Evolutionary conservation across 2,888 invertebrate species (phyloP).

Genomic region (Dendrolimus pini): DNA sequence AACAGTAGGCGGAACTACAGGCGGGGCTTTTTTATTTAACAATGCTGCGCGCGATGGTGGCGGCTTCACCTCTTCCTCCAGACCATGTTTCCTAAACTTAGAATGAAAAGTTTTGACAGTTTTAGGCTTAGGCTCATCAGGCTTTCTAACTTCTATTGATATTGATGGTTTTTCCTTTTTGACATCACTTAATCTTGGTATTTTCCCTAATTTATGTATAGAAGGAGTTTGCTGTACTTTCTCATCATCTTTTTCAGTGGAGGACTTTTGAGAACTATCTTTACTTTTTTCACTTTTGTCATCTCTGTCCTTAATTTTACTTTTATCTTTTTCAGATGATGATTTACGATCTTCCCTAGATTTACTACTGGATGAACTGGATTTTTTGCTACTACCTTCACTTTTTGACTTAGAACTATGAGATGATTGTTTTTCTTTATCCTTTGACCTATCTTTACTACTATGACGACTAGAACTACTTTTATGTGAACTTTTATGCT

Average conservation of each 20-base stretch:
- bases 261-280: constrained; percentile 36
- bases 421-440: constrained; percentile 37
- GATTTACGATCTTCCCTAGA: constrained; percentile 48
- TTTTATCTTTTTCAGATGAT: constrained; percentile 42
- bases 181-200: constrained; percentile 82
- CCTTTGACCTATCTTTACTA: constrained; percentile 47
- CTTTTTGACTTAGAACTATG: constrained; percentile 57
- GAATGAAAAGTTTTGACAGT: constrained; percentile 95
- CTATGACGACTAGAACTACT: constrained; percentile 43
- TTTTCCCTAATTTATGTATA: constrained; percentile 85
- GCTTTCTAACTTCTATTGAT: constrained; percentile 87
- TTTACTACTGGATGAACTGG: constrained; percentile 45
- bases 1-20: constrained; percentile 60
- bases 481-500: constrained; percentile 46
- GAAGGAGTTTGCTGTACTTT: constrained; percentile 79
- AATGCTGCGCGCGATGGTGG: constrained; percentile 84
- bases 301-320: constrained; percentile 37
- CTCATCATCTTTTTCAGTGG: constrained; percentile 80
- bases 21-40: constrained; percentile 73
- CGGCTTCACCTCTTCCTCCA: constrained; percentile 92
- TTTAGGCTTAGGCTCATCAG: constrained; percentile 85
- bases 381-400: constrained; percentile 48
- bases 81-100: constrained; percentile 93
- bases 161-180: constrained; percentile 85
- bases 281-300: constrained; percentile 29